Evolutionary conservation across 2,888 invertebrate species (phyloP), one percentile per base, ranked within the genome.

Genomic region (Rotaria socialis): DNA sequence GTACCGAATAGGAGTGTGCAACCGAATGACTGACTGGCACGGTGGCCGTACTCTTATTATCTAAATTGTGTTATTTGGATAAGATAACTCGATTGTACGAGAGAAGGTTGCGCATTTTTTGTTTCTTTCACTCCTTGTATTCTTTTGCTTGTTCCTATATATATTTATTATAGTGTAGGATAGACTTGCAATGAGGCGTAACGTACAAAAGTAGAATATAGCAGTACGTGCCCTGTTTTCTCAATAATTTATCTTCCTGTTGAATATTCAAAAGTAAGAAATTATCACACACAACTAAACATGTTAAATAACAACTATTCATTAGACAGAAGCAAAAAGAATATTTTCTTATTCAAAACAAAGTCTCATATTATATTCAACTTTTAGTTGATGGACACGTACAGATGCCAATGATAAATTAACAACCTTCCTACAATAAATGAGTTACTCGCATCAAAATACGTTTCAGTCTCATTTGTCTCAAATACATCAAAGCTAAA

Each of bases 1-100:
- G 35, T 67, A 67, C 67, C 67, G 67, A 67, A 67, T 67, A 19
- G 19, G 67, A 67, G 67, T 35, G 35, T 67, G 67, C 67, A 19
- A 67, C 67, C 35, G 67, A 67, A 27, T 56, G 56, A 58, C 58
- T 67, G 67, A 67, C 67, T 67, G 67, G 67, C 67, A 67, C 35
- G 67, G 67, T 24, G 67, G 67, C 67, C 67, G 35, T 67, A 67
- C 67, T 67, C 67, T 41, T 67, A 67, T 67, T 67, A 67, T 67
- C 67, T 67, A 67, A 67, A 67, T 67, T 67, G 67, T 67, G 67
- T 67, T 67, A 67, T 67, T 67, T 67, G 67, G 67, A 67, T 67
- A 67, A 67, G 67, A 67, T 67, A 67, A 67, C 67, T 67, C 67
- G 35, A 67, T 67, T 67, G 67, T 67, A 67, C 67, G 67, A 67